These are phyloP conservation scores for Platycheirus rosarum DNA, from an alignment of 2,888 invertebrate genomes.

Conservation along the genomic window DNA sequence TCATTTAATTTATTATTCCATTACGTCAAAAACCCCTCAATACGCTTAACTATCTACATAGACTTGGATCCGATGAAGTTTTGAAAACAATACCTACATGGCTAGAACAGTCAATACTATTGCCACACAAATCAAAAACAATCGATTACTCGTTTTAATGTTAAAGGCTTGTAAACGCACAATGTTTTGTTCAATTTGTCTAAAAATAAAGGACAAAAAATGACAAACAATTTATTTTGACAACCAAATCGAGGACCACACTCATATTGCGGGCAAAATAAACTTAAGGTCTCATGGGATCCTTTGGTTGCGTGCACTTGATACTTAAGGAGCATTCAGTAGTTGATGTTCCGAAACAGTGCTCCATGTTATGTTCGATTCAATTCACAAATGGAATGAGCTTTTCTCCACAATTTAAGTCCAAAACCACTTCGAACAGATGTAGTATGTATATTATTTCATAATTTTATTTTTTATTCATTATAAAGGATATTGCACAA, in stretches of 20 bases:
- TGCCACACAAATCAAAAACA: neutral
- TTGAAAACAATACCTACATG: too few relatives aligned
- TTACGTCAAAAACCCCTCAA: neutral
- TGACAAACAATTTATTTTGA: conserved; percentile 4
- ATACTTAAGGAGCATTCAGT: neutral
- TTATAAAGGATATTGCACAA: conserved; percentile 1
- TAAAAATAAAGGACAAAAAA: conserved; percentile 15
- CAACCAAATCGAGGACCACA: conserved; percentile 14
- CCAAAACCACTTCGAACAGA: conserved; percentile 2
- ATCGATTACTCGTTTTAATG: neutral
- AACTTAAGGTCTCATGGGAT: neutral
- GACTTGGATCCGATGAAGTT: too few relatives aligned
- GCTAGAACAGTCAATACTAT: neutral
- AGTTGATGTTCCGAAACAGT: conserved; percentile 7
- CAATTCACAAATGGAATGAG: conserved; percentile 1
- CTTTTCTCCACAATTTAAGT: neutral
- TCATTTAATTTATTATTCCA: conserved; percentile 1
- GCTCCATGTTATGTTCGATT: neutral
- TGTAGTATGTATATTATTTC: neutral
- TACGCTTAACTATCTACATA: too few relatives aligned
- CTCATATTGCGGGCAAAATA: conserved; percentile 4
- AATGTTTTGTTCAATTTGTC: neutral
- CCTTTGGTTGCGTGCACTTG: neutral
- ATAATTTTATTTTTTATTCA: neutral
- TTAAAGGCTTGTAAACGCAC: neutral